Conservation (phyloP, 2,888 invertebrate species). For the Cylindroiulus punctatus region DNA sequence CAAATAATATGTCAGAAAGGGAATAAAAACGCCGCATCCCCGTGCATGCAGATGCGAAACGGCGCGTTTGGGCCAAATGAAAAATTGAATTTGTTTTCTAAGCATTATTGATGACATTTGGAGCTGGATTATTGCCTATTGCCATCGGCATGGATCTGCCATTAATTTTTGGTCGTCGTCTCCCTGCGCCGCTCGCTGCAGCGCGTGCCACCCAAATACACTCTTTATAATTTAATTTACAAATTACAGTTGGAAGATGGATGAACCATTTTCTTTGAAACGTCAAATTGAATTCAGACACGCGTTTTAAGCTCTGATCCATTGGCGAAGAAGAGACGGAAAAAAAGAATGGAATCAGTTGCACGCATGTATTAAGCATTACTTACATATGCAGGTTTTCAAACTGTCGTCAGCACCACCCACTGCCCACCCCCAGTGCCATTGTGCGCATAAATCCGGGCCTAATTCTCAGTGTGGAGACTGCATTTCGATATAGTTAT, state of each 20-base stretch:
- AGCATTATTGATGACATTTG: constrained; percentile 56
- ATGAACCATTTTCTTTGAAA: constrained; percentile 56
- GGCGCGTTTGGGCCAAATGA: constrained; percentile 46
- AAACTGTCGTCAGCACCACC: background rate
- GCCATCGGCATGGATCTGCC: constrained; percentile 45
- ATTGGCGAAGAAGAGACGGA: background rate
- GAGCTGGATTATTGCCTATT: constrained; percentile 51
- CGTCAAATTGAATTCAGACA: constrained; percentile 57
- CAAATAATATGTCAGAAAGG: constrained; percentile 21
- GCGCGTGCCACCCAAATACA: constrained; percentile 26
- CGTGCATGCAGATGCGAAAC: background rate
- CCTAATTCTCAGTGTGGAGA: background rate
- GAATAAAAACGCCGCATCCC: background rate
- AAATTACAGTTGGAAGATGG: constrained; percentile 57
- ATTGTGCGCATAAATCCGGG: constrained; percentile 29
- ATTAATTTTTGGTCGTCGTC: constrained; percentile 27
- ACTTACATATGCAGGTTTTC: constrained; percentile 2
- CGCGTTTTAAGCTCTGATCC: constrained; percentile 53
- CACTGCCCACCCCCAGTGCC: background rate
- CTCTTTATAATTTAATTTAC: constrained; percentile 58
- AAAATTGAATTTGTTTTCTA: constrained; percentile 55
- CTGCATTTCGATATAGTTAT: background rate
- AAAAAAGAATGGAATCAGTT: constrained; percentile 28
- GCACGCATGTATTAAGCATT: constrained; percentile 1
- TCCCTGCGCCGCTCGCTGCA: background rate